These are phyloP conservation scores for Rhodophaea formosa DNA, from an alignment of 2,888 invertebrate genomes.

Conservation along the genomic window DNA sequence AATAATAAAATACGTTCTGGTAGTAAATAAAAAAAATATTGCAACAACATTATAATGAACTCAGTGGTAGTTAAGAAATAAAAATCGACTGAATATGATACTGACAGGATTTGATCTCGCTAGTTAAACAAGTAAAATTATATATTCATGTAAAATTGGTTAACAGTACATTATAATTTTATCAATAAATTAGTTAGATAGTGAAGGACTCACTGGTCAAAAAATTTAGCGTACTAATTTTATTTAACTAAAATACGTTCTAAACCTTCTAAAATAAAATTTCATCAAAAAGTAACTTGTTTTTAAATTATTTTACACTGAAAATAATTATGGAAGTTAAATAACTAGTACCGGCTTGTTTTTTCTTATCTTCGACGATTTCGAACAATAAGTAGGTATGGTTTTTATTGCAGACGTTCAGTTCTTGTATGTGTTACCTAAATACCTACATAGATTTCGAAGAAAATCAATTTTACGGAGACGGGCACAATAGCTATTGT, in stretches of 20 bases:
- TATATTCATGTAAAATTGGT: too few species aligned
- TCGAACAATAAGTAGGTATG: background rate
- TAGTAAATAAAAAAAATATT: background rate
- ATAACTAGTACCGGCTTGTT: background rate
- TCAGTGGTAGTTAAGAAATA: background rate
- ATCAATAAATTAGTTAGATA: too few species aligned
- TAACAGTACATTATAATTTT: too few species aligned
- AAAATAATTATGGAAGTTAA: background rate
- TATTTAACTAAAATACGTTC: too few species aligned
- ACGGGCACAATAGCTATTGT: conserved; percentile 7
- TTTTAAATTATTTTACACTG: background rate
- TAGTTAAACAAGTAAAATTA: too few species aligned
- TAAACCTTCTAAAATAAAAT: too few species aligned
- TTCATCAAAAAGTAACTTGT: too few species aligned
- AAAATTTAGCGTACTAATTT: too few species aligned
- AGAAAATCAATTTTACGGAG: conserved; percentile 15
- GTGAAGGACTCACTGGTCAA: too few species aligned
- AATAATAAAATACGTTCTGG: too few species aligned
- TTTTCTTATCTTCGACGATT: background rate
- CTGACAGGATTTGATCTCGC: too few species aligned
- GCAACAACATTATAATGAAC: background rate
- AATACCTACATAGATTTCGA: conserved; percentile 15
- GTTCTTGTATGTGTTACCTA: background rate
- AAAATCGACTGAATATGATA: too few species aligned
- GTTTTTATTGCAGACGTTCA: conserved; percentile 4